Conservation (phyloP, 2,888 invertebrate species). For the Agrotis ipsilon region DNA sequence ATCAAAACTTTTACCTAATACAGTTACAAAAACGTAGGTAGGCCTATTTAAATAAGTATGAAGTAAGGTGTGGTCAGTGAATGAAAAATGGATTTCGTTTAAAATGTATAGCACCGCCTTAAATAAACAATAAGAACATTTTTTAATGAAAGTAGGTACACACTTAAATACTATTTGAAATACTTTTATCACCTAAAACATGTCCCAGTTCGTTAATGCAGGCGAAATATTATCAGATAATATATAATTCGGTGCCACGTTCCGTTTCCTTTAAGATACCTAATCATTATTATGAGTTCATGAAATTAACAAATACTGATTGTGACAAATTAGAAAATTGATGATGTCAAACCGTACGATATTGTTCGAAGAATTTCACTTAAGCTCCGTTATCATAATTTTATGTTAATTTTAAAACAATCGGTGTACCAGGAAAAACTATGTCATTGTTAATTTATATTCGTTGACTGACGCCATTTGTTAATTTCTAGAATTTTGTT, state of each 20-base stretch:
- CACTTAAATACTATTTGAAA: conserved; percentile 29
- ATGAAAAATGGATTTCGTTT: conserved; percentile 31
- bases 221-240: conserved; percentile 61
- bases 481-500: conserved; percentile 24
- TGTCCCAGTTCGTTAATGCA: conserved; percentile 59
- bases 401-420: conserved; percentile 46
- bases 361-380: conserved; percentile 60
- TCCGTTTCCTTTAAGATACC: conserved; percentile 51
- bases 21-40: neutral
- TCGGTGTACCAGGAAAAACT: conserved; percentile 47
- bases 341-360: conserved; percentile 65
- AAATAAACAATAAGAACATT: conserved; percentile 4
- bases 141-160: conserved; percentile 14
- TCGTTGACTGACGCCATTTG: conserved; percentile 24
- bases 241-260: conserved; percentile 43
- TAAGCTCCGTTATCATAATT: conserved; percentile 48
- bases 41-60: neutral
- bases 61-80: conserved; percentile 10
- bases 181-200: conserved; percentile 48
- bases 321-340: conserved; percentile 56
- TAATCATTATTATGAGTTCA: conserved; percentile 49
- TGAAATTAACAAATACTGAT: conserved; percentile 29
- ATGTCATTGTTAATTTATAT: conserved; percentile 42
- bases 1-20: conserved; percentile 3
- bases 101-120: conserved; percentile 17